These are phyloP conservation scores for Leptopilina syphax DNA, from an alignment of 2,888 invertebrate genomes.

Conservation along the genomic window DNA sequence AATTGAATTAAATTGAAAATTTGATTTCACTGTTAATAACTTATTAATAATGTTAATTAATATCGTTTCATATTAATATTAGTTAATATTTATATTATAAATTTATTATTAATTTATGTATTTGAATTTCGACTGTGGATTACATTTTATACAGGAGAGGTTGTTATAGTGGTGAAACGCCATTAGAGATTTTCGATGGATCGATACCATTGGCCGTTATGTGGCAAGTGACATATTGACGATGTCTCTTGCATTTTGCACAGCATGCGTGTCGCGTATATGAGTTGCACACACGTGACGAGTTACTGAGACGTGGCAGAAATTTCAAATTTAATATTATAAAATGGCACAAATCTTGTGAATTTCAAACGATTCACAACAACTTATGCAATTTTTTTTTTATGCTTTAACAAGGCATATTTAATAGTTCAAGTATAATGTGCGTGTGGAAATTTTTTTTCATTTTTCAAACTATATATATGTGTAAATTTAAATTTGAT, in stretches of 20 bases:
- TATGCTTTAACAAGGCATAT: neutral
- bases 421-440: too few species aligned
- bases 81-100: too few species aligned
- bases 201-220: slow-evolving; percentile 33
- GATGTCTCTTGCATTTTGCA: slow-evolving; percentile 39
- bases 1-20: too few species aligned
- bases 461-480: too few species aligned
- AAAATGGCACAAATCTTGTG: slow-evolving; percentile 24
- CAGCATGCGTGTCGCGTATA: slow-evolving; percentile 26
- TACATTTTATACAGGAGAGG: neutral
- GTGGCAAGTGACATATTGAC: slow-evolving; percentile 38
- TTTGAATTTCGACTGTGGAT: neutral
- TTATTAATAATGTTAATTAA: too few species aligned
- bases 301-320: slow-evolving; percentile 23
- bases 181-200: slow-evolving; percentile 28
- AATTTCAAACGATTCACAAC: slow-evolving; percentile 12
- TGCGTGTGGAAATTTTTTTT: too few species aligned
- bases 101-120: too few species aligned
- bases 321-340: slow-evolving; percentile 32
- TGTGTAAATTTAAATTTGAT: too few species aligned
- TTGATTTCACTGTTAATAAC: too few species aligned
- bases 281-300: slow-evolving; percentile 22
- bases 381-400: neutral
- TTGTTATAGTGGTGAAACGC: neutral
- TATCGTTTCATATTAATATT: too few species aligned